A percentile compares a stretch with the other conserved stretches of the same genome.
These are phyloP conservation scores for Magallana gigas DNA, from an alignment of 1,140 invertebrate genomes.

Conservation along the genomic window DNA sequence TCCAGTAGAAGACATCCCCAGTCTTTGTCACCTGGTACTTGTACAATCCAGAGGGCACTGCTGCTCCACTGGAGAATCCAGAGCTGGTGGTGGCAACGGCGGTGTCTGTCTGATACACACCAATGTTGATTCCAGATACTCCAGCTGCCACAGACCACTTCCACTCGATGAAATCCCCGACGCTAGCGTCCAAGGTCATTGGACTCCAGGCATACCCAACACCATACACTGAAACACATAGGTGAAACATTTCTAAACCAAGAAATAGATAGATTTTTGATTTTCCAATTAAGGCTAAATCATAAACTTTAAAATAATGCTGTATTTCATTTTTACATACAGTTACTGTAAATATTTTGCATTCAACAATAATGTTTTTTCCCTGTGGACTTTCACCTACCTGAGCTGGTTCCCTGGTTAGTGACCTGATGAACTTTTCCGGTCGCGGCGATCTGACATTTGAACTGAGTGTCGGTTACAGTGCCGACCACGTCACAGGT, in stretches of 20 bases:
- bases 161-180: constrained; percentile 70
- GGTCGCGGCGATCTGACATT: constrained; percentile 65
- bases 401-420: constrained; percentile 58
- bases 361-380: no score
- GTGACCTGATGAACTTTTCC: constrained; percentile 59
- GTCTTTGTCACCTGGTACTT: constrained; percentile 17
- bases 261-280: background rate
- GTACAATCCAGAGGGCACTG: background rate
- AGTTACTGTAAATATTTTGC: no score
- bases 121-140: constrained; percentile 51
- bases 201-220: constrained; percentile 64
- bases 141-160: constrained; percentile 63
- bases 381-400: constrained; percentile 47
- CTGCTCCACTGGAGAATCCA: constrained; percentile 6
- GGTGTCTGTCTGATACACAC: constrained; percentile 63
- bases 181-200: constrained; percentile 45
- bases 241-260: background rate
- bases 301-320: no score
- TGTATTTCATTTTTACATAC: no score
- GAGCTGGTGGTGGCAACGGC: constrained; percentile 44
- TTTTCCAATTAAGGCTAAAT: constrained; percentile 34
- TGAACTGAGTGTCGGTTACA: constrained; percentile 60
- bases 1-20: constrained; percentile 38
- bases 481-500: constrained; percentile 61
- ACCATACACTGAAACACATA: constrained; percentile 56